phyloP scores from a whole-genome alignment of 2,113 vertebrate genomes.

The Sarotherodon lohbergeri region DNA sequence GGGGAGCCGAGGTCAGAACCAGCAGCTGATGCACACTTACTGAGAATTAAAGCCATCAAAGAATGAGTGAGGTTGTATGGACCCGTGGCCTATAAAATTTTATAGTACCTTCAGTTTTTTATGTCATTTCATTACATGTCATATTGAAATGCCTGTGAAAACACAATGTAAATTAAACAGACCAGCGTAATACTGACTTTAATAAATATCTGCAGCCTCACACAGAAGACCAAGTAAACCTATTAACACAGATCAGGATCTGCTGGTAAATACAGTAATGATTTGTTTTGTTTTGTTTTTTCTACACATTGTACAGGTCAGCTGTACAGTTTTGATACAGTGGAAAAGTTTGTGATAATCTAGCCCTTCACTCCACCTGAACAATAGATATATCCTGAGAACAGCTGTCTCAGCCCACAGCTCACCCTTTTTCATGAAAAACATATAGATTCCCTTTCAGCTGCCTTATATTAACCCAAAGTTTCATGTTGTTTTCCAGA shows the following conservation, averaged over 20 bases:
- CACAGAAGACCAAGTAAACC: neutral
- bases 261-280: neutral
- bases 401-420: neutral
- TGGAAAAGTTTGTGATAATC: neutral
- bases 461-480: neutral
- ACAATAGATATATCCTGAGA: neutral
- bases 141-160: neutral
- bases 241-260: neutral
- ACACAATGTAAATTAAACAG: neutral
- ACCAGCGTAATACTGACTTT: neutral
- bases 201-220: neutral
- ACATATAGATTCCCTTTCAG: neutral
- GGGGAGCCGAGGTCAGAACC: neutral
- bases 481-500: neutral
- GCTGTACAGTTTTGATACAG: neutral
- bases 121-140: neutral
- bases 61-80: neutral
- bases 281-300: neutral
- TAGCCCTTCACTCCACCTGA: neutral
- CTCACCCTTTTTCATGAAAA: too few relatives aligned
- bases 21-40: neutral
- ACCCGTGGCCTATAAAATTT: neutral
- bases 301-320: neutral
- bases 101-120: neutral
- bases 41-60: neutral